A percentile compares a stretch with the other conserved stretches of the same genome.
phyloP scores from a whole-genome alignment of 2,888 invertebrate genomes.

The Catocala sponsa region DNA sequence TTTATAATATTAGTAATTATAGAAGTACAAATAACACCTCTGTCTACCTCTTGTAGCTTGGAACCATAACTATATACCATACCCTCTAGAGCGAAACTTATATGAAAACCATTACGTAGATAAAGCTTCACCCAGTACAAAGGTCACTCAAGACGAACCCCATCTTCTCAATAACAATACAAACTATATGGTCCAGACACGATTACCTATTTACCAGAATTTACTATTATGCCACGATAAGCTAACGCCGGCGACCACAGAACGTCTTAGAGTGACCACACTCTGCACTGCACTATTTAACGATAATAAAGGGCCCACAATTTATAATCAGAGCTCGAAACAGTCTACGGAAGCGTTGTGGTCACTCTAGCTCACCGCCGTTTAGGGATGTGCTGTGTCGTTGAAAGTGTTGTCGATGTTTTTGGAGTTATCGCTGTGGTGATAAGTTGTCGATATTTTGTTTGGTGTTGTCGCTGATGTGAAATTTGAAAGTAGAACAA shows the following conservation, averaged over 20 bases:
- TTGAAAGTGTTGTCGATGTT: conserved; percentile 25
- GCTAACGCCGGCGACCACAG: conserved; percentile 19
- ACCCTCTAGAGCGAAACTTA: too few relatives aligned
- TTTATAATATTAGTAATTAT: too few relatives aligned
- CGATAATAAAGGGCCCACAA: conserved; percentile 50
- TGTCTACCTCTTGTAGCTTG: too few relatives aligned
- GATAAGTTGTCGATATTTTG: too few relatives aligned
- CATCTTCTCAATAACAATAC: not conserved
- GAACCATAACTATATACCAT: too few relatives aligned
- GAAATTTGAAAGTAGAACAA: too few relatives aligned
- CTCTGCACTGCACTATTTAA: conserved; percentile 43
- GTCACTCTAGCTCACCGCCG: conserved; percentile 50
- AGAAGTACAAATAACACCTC: too few relatives aligned
- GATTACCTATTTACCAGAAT: conserved; percentile 5
- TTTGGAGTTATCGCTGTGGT: not conserved
- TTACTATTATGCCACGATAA: conserved; percentile 3
- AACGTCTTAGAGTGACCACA: conserved; percentile 37
- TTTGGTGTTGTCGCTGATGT: too few relatives aligned
- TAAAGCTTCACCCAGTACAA: too few relatives aligned
- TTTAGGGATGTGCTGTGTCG: conserved; percentile 26
- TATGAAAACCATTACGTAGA: too few relatives aligned
- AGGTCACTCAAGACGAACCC: too few relatives aligned
- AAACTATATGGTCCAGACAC: not conserved
- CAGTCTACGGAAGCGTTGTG: conserved; percentile 48
- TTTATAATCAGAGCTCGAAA: conserved; percentile 48